phyloP scores from a whole-genome alignment of 1,140 invertebrate genomes.

The Bombus sylvicola region DNA sequence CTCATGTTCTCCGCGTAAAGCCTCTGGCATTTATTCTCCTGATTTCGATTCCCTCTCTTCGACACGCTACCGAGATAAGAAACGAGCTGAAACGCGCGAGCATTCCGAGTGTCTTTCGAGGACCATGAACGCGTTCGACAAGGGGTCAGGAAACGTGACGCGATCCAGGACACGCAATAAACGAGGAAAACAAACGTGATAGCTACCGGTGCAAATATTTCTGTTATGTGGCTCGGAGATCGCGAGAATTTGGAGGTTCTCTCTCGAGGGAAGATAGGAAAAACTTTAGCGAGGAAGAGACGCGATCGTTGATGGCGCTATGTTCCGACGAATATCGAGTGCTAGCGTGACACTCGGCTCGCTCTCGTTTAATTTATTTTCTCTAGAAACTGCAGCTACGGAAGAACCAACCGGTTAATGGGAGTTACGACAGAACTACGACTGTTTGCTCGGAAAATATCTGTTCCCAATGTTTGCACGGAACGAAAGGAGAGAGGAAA shows the following conservation, averaged over 20 bases:
- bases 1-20: background rate
- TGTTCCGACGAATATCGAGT: background rate
- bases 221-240: background rate
- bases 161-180: conserved; percentile 17
- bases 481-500: background rate
- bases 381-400: conserved; percentile 31
- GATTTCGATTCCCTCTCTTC: background rate
- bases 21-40: background rate
- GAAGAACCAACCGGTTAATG: conserved; percentile 28
- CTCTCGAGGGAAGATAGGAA: no score
- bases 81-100: background rate
- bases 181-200: background rate
- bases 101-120: conserved; percentile 7
- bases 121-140: background rate
- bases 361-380: conserved; percentile 54
- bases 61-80: background rate
- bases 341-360: background rate
- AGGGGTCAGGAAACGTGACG: background rate
- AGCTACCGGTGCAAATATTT: conserved; percentile 5
- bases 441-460: conserved; percentile 60
- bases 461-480: conserved; percentile 13
- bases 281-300: background rate
- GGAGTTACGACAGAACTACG: conserved; percentile 16
- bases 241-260: background rate
- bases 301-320: background rate